These are phyloP conservation scores for Pissodes strobi DNA, from an alignment of 1,140 invertebrate genomes.

Conservation along the genomic window DNA sequence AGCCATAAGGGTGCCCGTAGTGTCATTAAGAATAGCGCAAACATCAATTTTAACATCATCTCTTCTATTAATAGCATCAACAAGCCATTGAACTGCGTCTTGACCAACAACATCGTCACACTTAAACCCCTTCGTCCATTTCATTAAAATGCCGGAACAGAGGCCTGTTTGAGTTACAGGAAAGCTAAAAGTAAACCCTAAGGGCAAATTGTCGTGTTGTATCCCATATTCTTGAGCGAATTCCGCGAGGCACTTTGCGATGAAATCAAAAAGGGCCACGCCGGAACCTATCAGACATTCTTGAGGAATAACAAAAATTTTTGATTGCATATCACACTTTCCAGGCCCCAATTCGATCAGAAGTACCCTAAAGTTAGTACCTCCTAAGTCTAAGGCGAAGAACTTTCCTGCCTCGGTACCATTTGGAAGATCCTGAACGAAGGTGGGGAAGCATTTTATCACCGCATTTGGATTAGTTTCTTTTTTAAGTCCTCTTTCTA, in stretches of 20 bases:
- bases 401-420: conserved; percentile 96
- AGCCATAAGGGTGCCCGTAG: conserved; percentile 98
- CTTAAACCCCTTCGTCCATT: conserved; percentile 97
- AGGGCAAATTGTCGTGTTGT: conserved; percentile 73
- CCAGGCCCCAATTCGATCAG: conserved; percentile 84
- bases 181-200: conserved; percentile 99
- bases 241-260: conserved; percentile 91
- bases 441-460: conserved; percentile 85
- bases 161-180: conserved; percentile 90
- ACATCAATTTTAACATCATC: conserved; percentile 73
- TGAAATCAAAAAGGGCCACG: conserved; percentile 89
- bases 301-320: conserved; percentile 95
- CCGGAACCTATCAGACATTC: conserved; percentile 91
- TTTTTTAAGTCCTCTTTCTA: conserved; percentile 79
- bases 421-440: conserved; percentile 94
- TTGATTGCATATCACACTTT: conserved; percentile 89
- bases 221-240: conserved; percentile 87
- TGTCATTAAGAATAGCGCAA: conserved; percentile 97
- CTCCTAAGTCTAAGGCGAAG: conserved; percentile 95
- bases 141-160: conserved; percentile 83
- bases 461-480: conserved; percentile 75
- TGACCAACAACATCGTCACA: conserved; percentile 73
- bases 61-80: conserved; percentile 76
- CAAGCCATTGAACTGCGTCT: conserved; percentile 68
- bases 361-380: conserved; percentile 98